phyloP scores from a whole-genome alignment of 2,888 invertebrate genomes.

The Dasysyrphus tricinctus region DNA sequence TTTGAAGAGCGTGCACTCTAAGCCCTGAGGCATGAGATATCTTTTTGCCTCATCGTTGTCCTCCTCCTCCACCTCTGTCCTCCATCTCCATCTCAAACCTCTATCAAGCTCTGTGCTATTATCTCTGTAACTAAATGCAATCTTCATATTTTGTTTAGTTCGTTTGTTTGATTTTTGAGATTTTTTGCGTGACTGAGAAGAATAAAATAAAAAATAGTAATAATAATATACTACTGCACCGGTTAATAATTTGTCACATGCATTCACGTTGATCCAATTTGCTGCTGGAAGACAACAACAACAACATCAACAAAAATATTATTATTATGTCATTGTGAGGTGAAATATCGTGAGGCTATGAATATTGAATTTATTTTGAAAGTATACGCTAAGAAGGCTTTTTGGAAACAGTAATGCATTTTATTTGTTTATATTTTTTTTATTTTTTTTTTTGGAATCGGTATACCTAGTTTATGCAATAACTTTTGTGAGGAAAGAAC shows the following conservation, averaged over 20 bases:
- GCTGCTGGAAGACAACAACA: constrained; percentile 7
- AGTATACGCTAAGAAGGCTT: constrained; percentile 17
- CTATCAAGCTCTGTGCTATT: too few relatives aligned
- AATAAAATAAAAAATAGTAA: constrained; percentile 39
- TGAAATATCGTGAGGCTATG: constrained; percentile 61
- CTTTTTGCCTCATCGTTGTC: background rate
- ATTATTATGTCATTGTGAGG: constrained; percentile 61
- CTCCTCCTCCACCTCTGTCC: background rate
- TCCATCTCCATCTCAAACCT: too few relatives aligned
- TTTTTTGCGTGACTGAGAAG: constrained; percentile 66
- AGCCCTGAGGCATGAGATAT: constrained; percentile 25
- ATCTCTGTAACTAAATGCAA: constrained; percentile 8
- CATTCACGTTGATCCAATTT: constrained; percentile 68
- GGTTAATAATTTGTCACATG: constrained; percentile 60
- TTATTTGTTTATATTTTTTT: background rate
- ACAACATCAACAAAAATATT: constrained; percentile 12
- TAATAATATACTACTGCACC: constrained; percentile 41
- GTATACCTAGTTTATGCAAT: background rate
- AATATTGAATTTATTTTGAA: constrained; percentile 46
- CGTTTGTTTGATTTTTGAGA: constrained; percentile 23
- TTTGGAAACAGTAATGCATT: constrained; percentile 9
- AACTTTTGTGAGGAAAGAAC: background rate
- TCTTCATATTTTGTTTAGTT: background rate
- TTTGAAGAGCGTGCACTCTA: constrained; percentile 42
- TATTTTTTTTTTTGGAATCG: background rate